A percentile compares a stretch with the other conserved stretches of the same genome.
Evolutionary conservation across 1,140 invertebrate genomes (phyloP).

Genomic region (Brachionus calyciflorus): DNA sequence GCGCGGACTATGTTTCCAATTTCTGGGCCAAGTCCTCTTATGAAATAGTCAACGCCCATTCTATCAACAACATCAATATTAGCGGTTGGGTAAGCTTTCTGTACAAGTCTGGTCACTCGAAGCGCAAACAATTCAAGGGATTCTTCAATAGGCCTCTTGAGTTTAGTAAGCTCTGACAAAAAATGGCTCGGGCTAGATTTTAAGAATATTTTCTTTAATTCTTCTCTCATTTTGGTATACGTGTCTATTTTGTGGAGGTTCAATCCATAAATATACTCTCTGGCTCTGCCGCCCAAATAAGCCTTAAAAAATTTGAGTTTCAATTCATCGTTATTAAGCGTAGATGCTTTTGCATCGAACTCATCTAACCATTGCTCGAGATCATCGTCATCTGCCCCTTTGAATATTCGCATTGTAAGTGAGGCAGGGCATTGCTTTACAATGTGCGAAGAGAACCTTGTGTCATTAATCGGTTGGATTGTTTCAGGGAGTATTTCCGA

Average conservation of each 20-base stretch:
- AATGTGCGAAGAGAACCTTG: too few relatives aligned
- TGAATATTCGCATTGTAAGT: background rate
- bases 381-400: background rate
- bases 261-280: background rate
- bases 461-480: too few relatives aligned
- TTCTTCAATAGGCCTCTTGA: conserved; percentile 6
- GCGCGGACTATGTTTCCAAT: background rate
- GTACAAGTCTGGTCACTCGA: background rate
- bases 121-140: background rate
- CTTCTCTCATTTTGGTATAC: background rate
- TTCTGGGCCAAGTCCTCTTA: background rate
- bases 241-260: background rate
- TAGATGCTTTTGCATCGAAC: background rate
- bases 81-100: background rate
- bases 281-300: background rate
- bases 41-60: background rate
- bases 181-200: background rate
- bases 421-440: background rate
- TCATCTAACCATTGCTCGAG: background rate
- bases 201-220: conserved; percentile 3
- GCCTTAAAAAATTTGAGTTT: background rate
- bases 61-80: background rate
- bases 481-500: too few relatives aligned
- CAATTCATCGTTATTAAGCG: background rate
- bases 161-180: background rate